Evolutionary conservation across 1,140 invertebrate genomes (phyloP), one percentile per base, ranked within the genome.

Genomic region (Lucilia sericata): DNA sequence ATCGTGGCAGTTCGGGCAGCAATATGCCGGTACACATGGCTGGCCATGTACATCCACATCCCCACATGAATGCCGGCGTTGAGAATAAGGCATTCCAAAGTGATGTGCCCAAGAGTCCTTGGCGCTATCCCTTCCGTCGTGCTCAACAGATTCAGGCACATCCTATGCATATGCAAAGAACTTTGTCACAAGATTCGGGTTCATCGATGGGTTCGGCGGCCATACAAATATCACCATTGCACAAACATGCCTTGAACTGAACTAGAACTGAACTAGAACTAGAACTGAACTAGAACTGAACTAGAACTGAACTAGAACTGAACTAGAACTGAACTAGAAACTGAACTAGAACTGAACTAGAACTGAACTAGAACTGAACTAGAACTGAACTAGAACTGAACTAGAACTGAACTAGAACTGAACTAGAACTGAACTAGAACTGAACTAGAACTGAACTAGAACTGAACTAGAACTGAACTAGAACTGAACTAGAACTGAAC

Each of bases 31-130:
- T 85, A 85, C 55, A 88, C 89, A 60, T 86, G 84, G 51, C 30
- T 5, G 60, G n/a, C 21, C 76, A 49, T 14, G 51, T 74, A 12
- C 76, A 65, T 10, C 42, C 42, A n/a, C 84, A n/a, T 34, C 51
- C n/a, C 34, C 76, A 80, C 19, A 42, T 49, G 42, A 49, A 42
- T 21, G 9, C 81, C 51, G 93, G 93, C 3, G 85, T 93, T 19
- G 93, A 93, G 49, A 94, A 94, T 85, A 92, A 92, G 78, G 93
- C 89, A 10, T 94, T 94, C 87, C 93, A 94, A 86, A 91, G 93
- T 88, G 93, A 94, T 86, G 91, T 65, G 82, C 93, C 91, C 82
- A 93, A 94, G 86, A 93, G 93, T 19, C 93, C 93, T 0, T 94
- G 93, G 93, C 90, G 92, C 25, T 93, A 93, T 86, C 92, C 93